These are phyloP conservation scores for Apamea epomidion DNA, from an alignment of 2,888 invertebrate species.

Conservation along the genomic window DNA sequence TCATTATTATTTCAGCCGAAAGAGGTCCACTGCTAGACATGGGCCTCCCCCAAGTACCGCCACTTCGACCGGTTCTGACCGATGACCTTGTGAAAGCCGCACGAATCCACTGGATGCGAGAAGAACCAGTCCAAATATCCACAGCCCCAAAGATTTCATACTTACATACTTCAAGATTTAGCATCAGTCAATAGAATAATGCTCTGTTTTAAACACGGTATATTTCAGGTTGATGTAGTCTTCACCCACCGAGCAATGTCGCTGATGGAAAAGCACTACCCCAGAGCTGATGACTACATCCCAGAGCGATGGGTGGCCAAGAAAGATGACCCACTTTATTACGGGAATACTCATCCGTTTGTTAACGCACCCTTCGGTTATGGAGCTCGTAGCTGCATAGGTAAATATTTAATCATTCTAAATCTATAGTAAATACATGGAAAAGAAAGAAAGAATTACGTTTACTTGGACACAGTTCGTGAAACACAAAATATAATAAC, in stretches of 20 bases:
- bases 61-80: too few relatives aligned
- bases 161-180: not conserved
- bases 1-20: too few relatives aligned
- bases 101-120: not conserved
- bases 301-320: constrained; percentile 94
- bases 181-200: not conserved
- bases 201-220: not conserved
- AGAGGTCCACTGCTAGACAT: too few relatives aligned
- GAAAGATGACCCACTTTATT: constrained; percentile 79
- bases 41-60: too few relatives aligned
- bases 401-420: constrained; percentile 72
- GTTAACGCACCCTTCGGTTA: constrained; percentile 92
- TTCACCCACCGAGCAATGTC: constrained; percentile 91
- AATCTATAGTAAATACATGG: not conserved
- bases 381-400: constrained; percentile 92
- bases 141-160: not conserved
- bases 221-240: constrained; percentile 71
- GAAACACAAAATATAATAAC: too few relatives aligned
- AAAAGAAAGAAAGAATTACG: too few relatives aligned
- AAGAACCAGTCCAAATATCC: not conserved
- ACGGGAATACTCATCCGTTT: constrained; percentile 90
- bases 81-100: not conserved
- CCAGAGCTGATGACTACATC: constrained; percentile 91
- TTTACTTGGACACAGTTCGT: too few relatives aligned
- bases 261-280: constrained; percentile 91